Percentiles rank a stretch among this genome's conserved stretches.
Evolutionary conservation across 30 jellyfish, hydroid and myxozoan genomes (phyloP).

Genomic region (Hydra vulgaris): DNA sequence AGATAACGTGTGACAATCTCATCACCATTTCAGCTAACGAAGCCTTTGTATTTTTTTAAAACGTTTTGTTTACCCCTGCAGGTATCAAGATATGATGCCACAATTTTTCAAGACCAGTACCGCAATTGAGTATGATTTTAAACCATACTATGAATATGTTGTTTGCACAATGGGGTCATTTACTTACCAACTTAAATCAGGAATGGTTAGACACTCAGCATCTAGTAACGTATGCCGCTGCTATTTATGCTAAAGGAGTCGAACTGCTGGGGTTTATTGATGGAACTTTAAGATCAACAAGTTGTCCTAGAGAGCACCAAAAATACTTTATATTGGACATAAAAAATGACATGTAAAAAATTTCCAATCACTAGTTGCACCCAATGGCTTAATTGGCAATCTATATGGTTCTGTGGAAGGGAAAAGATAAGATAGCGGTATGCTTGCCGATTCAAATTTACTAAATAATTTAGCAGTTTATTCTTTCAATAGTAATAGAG

Average conservation of each 20-base stretch:
- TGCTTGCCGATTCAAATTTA: conserved; percentile 21
- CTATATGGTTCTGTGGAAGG: too few species aligned
- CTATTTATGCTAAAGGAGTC: conserved; percentile 27
- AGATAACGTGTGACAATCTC: conserved; percentile 7
- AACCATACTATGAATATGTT: too few species aligned
- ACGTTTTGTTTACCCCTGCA: neutral
- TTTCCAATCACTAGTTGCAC: conserved; percentile 36
- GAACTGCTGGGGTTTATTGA: conserved; percentile 28
- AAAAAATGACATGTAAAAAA: conserved; percentile 28
- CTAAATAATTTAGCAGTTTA: neutral
- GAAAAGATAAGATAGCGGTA: conserved; percentile 49
- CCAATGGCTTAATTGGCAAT: conserved; percentile 38
- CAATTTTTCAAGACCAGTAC: too few species aligned
- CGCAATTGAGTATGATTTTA: too few species aligned
- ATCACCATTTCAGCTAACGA: neutral
- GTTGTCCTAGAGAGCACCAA: conserved; percentile 31
- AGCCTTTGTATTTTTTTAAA: neutral
- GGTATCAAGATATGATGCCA: neutral
- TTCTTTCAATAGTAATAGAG: too few species aligned
- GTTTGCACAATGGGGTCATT: conserved; percentile 11
- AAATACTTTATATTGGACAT: conserved; percentile 33
- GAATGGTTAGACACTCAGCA: conserved; percentile 13
- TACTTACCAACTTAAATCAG: conserved; percentile 25
- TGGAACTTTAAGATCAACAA: conserved; percentile 35
- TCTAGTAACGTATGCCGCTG: conserved; percentile 24